A percentile compares a stretch with the other conserved stretches of the same genome.
Conservation (phyloP, 2,797 vertebrate species). For the Chaenodraco wilsoni region DNA sequence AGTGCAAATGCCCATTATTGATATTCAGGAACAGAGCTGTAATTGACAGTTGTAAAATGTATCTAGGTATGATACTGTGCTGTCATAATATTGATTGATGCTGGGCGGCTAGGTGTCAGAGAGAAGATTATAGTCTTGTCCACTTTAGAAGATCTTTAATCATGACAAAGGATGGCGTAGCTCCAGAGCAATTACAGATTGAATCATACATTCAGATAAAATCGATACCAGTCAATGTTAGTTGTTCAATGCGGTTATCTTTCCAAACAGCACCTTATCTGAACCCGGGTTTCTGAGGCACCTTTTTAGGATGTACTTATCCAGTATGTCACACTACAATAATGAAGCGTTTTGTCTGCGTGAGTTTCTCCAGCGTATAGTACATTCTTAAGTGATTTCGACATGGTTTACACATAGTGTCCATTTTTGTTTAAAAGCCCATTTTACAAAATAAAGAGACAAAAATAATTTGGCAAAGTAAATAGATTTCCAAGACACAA, state of each 20-base stretch:
- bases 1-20: not conserved
- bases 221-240: constrained; percentile 23
- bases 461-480: constrained; percentile 15
- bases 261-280: constrained; percentile 9
- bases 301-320: constrained; percentile 1
- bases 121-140: constrained; percentile 21
- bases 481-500: not conserved
- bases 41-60: constrained; percentile 5
- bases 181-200: constrained; percentile 29
- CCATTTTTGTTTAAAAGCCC: constrained; percentile 21
- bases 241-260: not conserved
- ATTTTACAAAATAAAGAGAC: constrained; percentile 25
- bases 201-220: constrained; percentile 27
- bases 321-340: not conserved
- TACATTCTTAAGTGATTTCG: constrained; percentile 20
- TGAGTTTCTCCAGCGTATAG: constrained; percentile 2
- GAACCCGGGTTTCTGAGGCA: not conserved
- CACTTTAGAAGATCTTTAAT: constrained; percentile 37
- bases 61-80: not conserved
- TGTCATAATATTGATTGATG: constrained; percentile 28
- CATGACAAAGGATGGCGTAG: constrained; percentile 2
- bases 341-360: not conserved
- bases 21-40: not conserved
- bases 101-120: not conserved
- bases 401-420: constrained; percentile 24